Percentiles rank a stretch among this genome's conserved stretches.
phyloP scores from a whole-genome alignment of 2,888 invertebrate genomes.

The Drosophila atripex region DNA sequence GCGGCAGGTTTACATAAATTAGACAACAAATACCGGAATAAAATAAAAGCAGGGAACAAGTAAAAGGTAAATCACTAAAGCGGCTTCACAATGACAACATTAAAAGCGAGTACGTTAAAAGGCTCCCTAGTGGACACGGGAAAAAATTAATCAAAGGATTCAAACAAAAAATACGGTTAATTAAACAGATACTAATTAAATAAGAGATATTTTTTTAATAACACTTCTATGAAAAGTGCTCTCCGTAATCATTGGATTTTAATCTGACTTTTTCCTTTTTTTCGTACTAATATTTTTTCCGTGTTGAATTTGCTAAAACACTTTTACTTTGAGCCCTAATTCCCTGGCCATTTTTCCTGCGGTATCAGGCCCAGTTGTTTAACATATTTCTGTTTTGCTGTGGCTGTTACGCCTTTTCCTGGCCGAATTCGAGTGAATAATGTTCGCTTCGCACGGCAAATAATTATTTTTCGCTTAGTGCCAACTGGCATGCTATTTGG shows the following conservation, averaged over 20 bases:
- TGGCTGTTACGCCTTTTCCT: constrained; percentile 47
- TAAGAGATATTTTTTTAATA: not conserved
- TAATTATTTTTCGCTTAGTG: constrained; percentile 80
- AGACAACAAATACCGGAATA: constrained; percentile 71
- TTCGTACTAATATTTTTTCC: not conserved
- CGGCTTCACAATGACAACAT: constrained; percentile 43
- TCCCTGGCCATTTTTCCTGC: constrained; percentile 29
- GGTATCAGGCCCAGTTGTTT: constrained; percentile 57
- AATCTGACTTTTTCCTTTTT: not conserved
- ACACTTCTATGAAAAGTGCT: too few species aligned
- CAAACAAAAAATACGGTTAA: not conserved
- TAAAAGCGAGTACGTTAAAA: constrained; percentile 25
- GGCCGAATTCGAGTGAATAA: constrained; percentile 70
- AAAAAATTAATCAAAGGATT: constrained; percentile 4
- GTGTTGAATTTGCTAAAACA: constrained; percentile 47
- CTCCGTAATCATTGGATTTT: not conserved
- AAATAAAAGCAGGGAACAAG: constrained; percentile 58
- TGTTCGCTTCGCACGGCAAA: constrained; percentile 81
- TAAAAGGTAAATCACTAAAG: constrained; percentile 62
- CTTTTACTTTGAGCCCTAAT: constrained; percentile 62
- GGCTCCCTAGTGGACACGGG: constrained; percentile 18
- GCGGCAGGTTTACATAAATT: constrained; percentile 58
- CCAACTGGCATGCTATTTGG: constrained; percentile 71
- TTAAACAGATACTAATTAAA: not conserved
- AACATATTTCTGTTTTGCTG: constrained; percentile 59